phyloP scores from a whole-genome alignment of 1,140 invertebrate genomes.

The Drosophila parvula region DNA sequence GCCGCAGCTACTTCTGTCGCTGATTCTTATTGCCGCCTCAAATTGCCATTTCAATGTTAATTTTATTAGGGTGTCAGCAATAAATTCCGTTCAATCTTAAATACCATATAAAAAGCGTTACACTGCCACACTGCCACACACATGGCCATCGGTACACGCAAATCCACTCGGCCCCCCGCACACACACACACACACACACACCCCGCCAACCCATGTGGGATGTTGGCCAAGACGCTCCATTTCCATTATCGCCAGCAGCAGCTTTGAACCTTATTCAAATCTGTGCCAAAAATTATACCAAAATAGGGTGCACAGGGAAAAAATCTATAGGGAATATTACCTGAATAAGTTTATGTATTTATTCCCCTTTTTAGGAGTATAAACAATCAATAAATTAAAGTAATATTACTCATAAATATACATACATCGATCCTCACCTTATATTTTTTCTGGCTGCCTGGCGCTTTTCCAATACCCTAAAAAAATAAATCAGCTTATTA shows the following conservation, averaged over 20 bases:
- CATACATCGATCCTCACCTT: not conserved
- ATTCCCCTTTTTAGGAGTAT: not conserved
- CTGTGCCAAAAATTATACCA: conserved; percentile 62
- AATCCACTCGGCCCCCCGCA: conserved; percentile 35
- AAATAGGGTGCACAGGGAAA: conserved; percentile 31
- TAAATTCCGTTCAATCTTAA: conserved; percentile 84
- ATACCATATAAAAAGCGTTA: conserved; percentile 81
- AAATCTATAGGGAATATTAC: not conserved
- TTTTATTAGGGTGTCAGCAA: conserved; percentile 83
- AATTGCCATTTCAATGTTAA: conserved; percentile 84
- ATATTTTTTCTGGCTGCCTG: not conserved
- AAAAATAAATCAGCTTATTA: not conserved
- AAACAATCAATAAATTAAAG: conserved; percentile 2
- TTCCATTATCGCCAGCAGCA: conserved; percentile 77
- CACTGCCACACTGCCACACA: conserved; percentile 40
- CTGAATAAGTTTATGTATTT: not conserved
- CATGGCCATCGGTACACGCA: conserved; percentile 13
- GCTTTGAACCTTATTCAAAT: conserved; percentile 76
- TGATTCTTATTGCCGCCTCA: conserved; percentile 78
- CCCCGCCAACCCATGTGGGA: conserved; percentile 1
- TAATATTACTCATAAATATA: not conserved
- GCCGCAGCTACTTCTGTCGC: conserved; percentile 41
- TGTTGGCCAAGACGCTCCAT: conserved; percentile 56
- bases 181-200: conserved; percentile 8
- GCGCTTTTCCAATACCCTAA: not conserved